phyloP scores from a whole-genome alignment of 2,888 invertebrate species.

The Catocala nupta region DNA sequence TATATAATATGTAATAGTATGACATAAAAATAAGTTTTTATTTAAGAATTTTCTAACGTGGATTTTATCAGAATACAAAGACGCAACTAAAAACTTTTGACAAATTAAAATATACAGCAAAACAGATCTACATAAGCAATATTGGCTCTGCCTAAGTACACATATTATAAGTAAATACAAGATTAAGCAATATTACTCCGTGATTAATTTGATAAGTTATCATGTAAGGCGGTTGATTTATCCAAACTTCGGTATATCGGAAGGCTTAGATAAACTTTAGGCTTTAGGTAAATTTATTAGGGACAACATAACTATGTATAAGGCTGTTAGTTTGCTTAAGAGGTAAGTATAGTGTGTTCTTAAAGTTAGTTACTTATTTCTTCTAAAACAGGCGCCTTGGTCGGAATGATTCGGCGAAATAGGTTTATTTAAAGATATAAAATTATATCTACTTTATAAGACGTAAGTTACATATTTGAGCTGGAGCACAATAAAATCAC shows the following conservation, averaged over 20 bases:
- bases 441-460: too few species aligned
- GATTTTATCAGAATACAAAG: too few species aligned
- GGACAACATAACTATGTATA: slow-evolving; percentile 17
- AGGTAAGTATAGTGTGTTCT: background rate
- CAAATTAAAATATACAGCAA: too few species aligned
- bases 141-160: background rate
- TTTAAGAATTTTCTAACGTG: too few species aligned
- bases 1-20: too few species aligned
- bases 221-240: slow-evolving; percentile 29
- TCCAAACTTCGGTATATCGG: slow-evolving; percentile 37
- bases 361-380: background rate
- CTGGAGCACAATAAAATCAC: too few species aligned
- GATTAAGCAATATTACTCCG: slow-evolving; percentile 16
- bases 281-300: slow-evolving; percentile 42
- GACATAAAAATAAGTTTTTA: too few species aligned
- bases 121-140: too few species aligned
- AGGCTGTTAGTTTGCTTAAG: slow-evolving; percentile 15
- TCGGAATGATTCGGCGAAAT: too few species aligned
- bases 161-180: background rate
- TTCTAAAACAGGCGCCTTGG: background rate
- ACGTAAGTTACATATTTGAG: too few species aligned
- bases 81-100: too few species aligned
- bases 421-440: too few species aligned
- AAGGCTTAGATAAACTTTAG: slow-evolving; percentile 37
- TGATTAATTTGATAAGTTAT: slow-evolving; percentile 48